Evolutionary conservation across 2,888 invertebrate genomes (phyloP), one percentile per base, ranked within the genome.

Genomic region (Sphaeridia pumilis): DNA sequence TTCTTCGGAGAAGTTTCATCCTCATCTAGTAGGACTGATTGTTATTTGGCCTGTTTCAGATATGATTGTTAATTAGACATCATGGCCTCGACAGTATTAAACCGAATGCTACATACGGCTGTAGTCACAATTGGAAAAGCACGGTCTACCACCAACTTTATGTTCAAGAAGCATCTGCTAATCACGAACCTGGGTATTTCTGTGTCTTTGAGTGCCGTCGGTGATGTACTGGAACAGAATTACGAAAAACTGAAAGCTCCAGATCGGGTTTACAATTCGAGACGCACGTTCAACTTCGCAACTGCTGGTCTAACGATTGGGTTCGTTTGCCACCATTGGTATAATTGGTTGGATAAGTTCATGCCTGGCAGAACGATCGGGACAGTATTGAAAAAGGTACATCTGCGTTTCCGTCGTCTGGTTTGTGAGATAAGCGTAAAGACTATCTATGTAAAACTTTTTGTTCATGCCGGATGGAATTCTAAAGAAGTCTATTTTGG

Each of bases 291-390:
- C 20, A 80, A 87, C 56, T 88, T 92, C 84, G 79, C 81, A 3
- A 70, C 81, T 26, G 82, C 86, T 7, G 92, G 90, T 2, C 71
- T 80, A 44, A 77, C 82, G 3, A 79, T 87, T 4, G 92, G 90
- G 24, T 70, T 84, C 7, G 73, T 87, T 26, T 84, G 85, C 66
- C 93, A 93, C 69, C 80, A 81, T 68, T 92, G 90, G 88, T 93
- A 93, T 69, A 76, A 77, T 53, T 74, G 79, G 58, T 72, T 93
- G 53, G 92, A 92, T 67, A 74, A 72, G 65, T 71, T 76, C 58
- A 70, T 87, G 34, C 81, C 85, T 1, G 87, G 87, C 1, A 76
- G 80, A 64, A 74, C 79, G 1, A 66, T 85, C 4, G 67, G 67
- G 10, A 75, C 78, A 65, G 82, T 86, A 1, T 60, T 80, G 4